Percentiles rank a stretch among this genome's conserved stretches.
Evolutionary conservation across 2,113 vertebrate genomes (phyloP).

Genomic region (Cyphomyrus discorhynchus): DNA sequence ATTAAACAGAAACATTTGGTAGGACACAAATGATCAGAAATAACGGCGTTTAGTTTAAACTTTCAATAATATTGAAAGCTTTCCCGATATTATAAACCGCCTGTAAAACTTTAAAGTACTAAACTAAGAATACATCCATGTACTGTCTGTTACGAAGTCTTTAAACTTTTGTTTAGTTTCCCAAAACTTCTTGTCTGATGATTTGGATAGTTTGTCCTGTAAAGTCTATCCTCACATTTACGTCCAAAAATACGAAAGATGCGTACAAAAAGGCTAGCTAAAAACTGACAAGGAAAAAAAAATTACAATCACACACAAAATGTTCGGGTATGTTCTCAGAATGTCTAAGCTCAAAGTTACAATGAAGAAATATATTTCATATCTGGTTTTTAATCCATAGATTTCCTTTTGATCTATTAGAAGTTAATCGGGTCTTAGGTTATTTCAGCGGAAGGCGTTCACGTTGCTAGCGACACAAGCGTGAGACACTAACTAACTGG

Average conservation of each 20-base stretch:
- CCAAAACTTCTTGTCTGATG: conserved; percentile 13
- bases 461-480: conserved; percentile 52
- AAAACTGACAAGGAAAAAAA: conserved; percentile 2
- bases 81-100: background rate
- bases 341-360: background rate
- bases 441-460: conserved; percentile 42
- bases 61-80: background rate
- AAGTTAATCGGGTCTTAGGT: conserved; percentile 13
- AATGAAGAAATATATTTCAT: background rate
- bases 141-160: conserved; percentile 16
- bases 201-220: conserved; percentile 1
- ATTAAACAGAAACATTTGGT: conserved; percentile 8
- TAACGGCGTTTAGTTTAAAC: background rate
- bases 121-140: background rate
- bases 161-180: conserved; percentile 24
- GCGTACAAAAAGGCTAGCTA: background rate
- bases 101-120: background rate
- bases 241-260: conserved; percentile 18
- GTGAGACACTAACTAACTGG: conserved; percentile 70
- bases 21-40: background rate
- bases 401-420: conserved; percentile 4
- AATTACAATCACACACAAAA: background rate
- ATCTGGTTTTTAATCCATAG: conserved; percentile 14
- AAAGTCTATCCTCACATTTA: conserved; percentile 3
- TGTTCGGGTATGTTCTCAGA: conserved; percentile 1